Evolutionary conservation across 2,888 invertebrate species (phyloP).

Genomic region (Lepidocyrtinus sp.): DNA sequence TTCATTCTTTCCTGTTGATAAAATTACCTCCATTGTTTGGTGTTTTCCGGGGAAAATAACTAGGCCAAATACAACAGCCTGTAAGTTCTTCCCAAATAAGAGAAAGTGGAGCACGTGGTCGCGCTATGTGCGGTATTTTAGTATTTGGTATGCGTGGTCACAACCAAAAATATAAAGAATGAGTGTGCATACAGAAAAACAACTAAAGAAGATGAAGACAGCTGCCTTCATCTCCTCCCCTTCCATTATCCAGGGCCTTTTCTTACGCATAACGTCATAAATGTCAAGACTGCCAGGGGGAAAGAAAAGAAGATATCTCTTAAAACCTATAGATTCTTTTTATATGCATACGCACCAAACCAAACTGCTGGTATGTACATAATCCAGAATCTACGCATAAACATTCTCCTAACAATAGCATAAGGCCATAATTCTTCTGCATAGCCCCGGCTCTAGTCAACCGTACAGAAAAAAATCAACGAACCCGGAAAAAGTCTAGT

Average conservation of each 20-base stretch:
- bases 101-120: slow-evolving; percentile 5
- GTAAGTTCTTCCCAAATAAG: not conserved
- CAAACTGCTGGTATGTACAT: not conserved
- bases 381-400: not conserved
- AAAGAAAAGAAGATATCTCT: not conserved
- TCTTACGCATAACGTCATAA: slow-evolving; percentile 35
- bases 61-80: too few relatives aligned
- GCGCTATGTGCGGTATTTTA: too few relatives aligned
- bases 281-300: slow-evolving; percentile 24
- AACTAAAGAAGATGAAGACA: slow-evolving; percentile 27
- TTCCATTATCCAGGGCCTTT: too few relatives aligned
- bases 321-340: too few relatives aligned
- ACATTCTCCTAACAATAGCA: too few relatives aligned
- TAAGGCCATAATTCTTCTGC: too few relatives aligned
- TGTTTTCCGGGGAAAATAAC: too few relatives aligned
- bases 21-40: slow-evolving; percentile 46
- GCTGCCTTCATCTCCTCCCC: slow-evolving; percentile 26
- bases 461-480: too few relatives aligned
- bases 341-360: not conserved
- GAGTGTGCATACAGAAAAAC: not conserved
- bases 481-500: too few relatives aligned
- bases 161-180: too few relatives aligned
- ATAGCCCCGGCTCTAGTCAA: too few relatives aligned
- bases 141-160: too few relatives aligned
- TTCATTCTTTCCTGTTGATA: slow-evolving; percentile 33